Conservation (phyloP, 2,113 vertebrate species). For the Clarias magur region DNA sequence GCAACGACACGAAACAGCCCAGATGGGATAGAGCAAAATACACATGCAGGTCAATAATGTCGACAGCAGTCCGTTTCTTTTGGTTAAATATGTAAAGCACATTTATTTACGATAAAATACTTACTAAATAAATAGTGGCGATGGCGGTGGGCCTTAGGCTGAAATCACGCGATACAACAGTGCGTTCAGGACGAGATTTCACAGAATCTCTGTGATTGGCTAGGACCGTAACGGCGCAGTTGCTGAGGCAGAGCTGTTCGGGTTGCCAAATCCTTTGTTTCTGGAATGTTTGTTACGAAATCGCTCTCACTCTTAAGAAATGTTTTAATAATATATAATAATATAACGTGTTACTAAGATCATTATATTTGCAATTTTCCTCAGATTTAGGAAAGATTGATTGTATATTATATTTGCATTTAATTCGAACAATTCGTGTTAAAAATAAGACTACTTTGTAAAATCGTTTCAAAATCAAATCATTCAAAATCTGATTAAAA, state of each 20-base stretch:
- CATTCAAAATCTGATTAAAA: background rate
- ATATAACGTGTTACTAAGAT: background rate
- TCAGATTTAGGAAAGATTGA: too few relatives aligned
- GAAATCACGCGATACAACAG: constrained; percentile 65
- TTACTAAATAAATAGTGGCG: constrained; percentile 48
- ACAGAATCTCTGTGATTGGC: constrained; percentile 61
- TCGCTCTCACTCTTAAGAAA: background rate
- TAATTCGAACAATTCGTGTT: too few relatives aligned
- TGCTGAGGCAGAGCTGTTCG: constrained; percentile 67
- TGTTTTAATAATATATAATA: background rate
- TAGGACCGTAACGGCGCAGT: constrained; percentile 63
- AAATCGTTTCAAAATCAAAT: background rate
- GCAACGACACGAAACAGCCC: background rate
- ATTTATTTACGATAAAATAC: constrained; percentile 31
- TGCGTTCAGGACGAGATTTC: constrained; percentile 36
- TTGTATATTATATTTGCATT: too few relatives aligned
- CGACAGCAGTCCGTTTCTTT: background rate
- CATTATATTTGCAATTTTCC: too few relatives aligned
- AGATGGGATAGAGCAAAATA: background rate
- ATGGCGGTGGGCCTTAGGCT: constrained; percentile 41
- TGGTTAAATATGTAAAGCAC: background rate
- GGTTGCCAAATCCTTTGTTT: constrained; percentile 40
- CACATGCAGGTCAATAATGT: background rate
- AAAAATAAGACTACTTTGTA: background rate
- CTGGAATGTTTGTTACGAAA: background rate